Evolutionary conservation across 1,140 invertebrate genomes (phyloP).

Genomic region (Temnothorax nylanderi): DNA sequence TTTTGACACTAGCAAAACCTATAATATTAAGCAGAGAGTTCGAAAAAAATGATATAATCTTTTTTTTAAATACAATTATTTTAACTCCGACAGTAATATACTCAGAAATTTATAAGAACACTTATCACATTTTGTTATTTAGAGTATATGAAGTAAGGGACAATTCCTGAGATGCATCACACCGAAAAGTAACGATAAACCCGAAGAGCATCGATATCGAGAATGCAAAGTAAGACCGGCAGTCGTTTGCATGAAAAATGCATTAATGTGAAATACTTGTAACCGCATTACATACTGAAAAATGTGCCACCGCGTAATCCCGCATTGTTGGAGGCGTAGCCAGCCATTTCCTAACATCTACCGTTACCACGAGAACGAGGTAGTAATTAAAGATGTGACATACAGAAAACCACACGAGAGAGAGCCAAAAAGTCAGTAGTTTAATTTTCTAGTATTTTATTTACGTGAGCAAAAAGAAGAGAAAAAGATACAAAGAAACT

Average conservation of each 20-base stretch:
- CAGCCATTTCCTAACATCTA: not conserved
- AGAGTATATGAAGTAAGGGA: not conserved
- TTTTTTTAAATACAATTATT: not conserved
- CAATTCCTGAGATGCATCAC: not conserved
- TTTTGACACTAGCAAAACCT: not conserved
- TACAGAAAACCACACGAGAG: not conserved
- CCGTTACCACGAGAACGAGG: not conserved
- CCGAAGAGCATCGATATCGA: slow-evolving; percentile 46
- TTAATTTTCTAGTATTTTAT: not conserved
- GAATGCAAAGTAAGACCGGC: slow-evolving; percentile 32
- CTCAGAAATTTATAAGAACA: not conserved
- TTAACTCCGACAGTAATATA: not conserved
- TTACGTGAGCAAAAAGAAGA: not conserved
- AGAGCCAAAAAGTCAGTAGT: not conserved
- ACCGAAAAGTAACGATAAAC: slow-evolving; percentile 34
- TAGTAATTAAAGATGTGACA: slow-evolving; percentile 26
- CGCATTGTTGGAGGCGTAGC: not conserved
- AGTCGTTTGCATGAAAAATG: slow-evolving; percentile 58
- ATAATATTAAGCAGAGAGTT: not conserved
- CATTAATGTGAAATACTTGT: slow-evolving; percentile 54
- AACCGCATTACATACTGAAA: slow-evolving; percentile 26
- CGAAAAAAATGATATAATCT: not conserved
- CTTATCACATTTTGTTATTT: slow-evolving; percentile 8
- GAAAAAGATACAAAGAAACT: not conserved
- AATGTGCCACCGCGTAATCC: slow-evolving; percentile 33